These are phyloP conservation scores for Pachypeltis micranthus DNA, from an alignment of 1,140 invertebrate genomes.

Conservation along the genomic window DNA sequence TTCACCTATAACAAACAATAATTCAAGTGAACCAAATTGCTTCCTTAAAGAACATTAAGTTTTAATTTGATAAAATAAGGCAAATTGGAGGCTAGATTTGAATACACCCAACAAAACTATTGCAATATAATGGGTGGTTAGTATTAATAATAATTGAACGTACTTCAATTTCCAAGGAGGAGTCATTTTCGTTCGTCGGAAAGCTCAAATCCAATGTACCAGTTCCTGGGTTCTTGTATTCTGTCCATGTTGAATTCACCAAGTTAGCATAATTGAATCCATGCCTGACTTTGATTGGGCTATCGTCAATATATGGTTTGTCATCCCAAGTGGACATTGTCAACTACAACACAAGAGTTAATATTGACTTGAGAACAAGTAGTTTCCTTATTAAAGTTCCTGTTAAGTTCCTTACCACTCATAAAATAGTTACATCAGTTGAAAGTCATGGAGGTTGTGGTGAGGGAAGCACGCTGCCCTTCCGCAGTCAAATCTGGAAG, in stretches of 20 bases:
- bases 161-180: conserved; percentile 50
- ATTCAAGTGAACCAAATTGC: too few species aligned
- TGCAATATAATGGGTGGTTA: neutral
- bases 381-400: neutral
- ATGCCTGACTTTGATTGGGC: conserved; percentile 59
- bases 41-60: conserved; percentile 46
- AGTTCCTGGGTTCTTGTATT: conserved; percentile 46
- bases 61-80: conserved; percentile 54
- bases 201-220: conserved; percentile 59
- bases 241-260: conserved; percentile 64
- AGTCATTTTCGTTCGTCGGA: conserved; percentile 43
- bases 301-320: conserved; percentile 42
- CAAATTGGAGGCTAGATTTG: conserved; percentile 62
- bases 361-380: neutral
- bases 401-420: neutral
- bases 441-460: too few species aligned
- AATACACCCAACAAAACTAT: conserved; percentile 45
- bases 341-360: neutral
- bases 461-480: too few species aligned
- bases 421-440: too few species aligned
- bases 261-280: conserved; percentile 66
- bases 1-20: too few species aligned
- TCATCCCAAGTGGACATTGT: neutral
- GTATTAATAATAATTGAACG: conserved; percentile 11
- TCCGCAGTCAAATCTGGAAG: too few species aligned